Conservation (phyloP, 2,797 vertebrate species). For the Danio jaintianensis region DNA sequence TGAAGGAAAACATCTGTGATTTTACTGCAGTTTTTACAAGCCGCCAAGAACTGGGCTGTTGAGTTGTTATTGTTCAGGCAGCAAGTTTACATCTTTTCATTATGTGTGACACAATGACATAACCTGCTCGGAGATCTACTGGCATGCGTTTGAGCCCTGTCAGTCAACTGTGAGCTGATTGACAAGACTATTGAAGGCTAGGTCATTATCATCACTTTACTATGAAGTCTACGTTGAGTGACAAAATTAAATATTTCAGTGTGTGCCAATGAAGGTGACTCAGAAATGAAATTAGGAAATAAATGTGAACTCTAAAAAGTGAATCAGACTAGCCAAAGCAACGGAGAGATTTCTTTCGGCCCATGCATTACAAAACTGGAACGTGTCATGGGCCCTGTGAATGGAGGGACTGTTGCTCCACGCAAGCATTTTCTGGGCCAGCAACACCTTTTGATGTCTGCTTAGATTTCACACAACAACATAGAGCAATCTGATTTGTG, state of each 20-base stretch:
- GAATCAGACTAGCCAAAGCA: slow-evolving; percentile 62
- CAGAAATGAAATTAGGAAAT: slow-evolving; percentile 13
- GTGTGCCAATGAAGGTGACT: neutral
- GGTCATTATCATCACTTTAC: slow-evolving; percentile 8
- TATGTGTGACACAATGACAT: slow-evolving; percentile 45
- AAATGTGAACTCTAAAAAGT: slow-evolving; percentile 19
- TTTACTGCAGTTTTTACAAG: slow-evolving; percentile 55
- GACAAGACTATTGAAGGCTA: slow-evolving; percentile 7
- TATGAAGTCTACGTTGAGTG: slow-evolving; percentile 6
- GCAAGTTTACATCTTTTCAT: slow-evolving; percentile 42
- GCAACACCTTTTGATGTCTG: slow-evolving; percentile 76
- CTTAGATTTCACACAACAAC: slow-evolving; percentile 83
- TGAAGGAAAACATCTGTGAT: slow-evolving; percentile 55
- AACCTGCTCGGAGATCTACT: slow-evolving; percentile 27
- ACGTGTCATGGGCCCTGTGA: slow-evolving; percentile 70
- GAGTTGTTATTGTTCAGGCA: slow-evolving; percentile 41
- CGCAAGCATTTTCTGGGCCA: slow-evolving; percentile 33
- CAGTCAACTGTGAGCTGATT: slow-evolving; percentile 32
- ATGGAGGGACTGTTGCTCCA: slow-evolving; percentile 73
- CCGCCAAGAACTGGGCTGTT: slow-evolving; percentile 49
- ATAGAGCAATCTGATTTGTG: slow-evolving; percentile 77
- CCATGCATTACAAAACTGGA: slow-evolving; percentile 61
- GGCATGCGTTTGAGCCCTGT: slow-evolving; percentile 3
- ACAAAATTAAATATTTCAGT: slow-evolving; percentile 2
- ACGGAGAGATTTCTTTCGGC: slow-evolving; percentile 68